Percentiles rank a stretch among this genome's conserved stretches.
These are phyloP conservation scores for Odobenus rosmarus DNA, from an alignment of 2,113 vertebrate species.

Conservation along the genomic window DNA sequence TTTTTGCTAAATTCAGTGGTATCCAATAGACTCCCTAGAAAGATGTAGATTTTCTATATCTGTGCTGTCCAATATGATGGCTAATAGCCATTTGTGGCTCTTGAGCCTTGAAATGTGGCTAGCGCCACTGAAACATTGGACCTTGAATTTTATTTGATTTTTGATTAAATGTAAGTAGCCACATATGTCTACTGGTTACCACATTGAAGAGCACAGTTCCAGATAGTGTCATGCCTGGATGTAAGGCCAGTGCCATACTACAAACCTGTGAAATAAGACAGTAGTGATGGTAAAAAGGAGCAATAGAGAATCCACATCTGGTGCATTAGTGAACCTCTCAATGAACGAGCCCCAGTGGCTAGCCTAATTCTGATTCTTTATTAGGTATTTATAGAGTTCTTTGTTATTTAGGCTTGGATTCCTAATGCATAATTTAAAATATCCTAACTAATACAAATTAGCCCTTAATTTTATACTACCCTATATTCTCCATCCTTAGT, in stretches of 20 bases:
- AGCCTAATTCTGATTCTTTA: not conserved
- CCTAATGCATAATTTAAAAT: not conserved
- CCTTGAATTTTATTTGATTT: not conserved
- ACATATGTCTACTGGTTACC: not conserved
- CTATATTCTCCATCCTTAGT: not conserved
- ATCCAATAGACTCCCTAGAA: not conserved
- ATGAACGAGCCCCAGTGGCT: not conserved
- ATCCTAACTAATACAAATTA: not conserved
- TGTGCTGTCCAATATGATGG: rapidly evolving
- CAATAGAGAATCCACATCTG: too few species aligned
- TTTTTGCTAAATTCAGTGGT: not conserved
- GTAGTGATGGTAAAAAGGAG: not conserved
- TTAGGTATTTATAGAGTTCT: not conserved
- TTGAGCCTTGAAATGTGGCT: not conserved
- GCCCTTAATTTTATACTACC: not conserved
- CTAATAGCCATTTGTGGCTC: not conserved
- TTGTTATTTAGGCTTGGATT: not conserved
- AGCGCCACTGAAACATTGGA: not conserved
- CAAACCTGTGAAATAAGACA: not conserved
- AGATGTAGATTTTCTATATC: not conserved
- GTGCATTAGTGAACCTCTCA: not conserved
- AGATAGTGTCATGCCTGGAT: not conserved
- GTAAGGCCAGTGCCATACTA: not conserved
- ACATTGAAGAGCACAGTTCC: not conserved
- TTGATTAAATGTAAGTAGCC: not conserved